These are phyloP conservation scores for Microctonus aethiopoides DNA, from an alignment of 2,888 invertebrate species.

Conservation along the genomic window DNA sequence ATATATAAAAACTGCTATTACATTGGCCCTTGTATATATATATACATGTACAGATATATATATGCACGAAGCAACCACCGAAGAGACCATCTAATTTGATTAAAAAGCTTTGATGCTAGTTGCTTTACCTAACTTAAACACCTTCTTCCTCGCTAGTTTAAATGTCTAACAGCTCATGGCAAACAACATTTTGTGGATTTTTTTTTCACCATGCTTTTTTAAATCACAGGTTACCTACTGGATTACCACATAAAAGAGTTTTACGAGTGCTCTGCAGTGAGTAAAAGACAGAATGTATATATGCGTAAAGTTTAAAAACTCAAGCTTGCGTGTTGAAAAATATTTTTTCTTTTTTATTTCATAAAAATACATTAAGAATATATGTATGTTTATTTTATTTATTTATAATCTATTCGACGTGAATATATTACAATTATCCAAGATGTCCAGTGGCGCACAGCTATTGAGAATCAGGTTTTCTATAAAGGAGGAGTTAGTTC, in stretches of 20 bases:
- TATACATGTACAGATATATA: neutral
- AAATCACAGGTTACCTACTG: slow-evolving; percentile 8
- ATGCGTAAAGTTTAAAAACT: neutral
- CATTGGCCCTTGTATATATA: slow-evolving; percentile 38
- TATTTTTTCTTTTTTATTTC: neutral
- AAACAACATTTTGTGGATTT: slow-evolving; percentile 39
- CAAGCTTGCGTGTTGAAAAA: neutral
- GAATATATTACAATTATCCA: slow-evolving; percentile 8
- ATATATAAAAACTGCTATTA: slow-evolving; percentile 48
- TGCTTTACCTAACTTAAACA: slow-evolving; percentile 25
- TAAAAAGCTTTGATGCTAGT: slow-evolving; percentile 48
- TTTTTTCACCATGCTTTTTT: slow-evolving; percentile 22
- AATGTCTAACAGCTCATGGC: slow-evolving; percentile 11
- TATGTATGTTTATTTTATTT: neutral
- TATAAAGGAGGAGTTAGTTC: neutral
- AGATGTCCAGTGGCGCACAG: neutral
- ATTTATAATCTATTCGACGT: neutral
- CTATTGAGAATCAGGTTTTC: slow-evolving; percentile 4
- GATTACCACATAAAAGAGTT: neutral
- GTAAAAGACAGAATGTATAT: too few relatives aligned
- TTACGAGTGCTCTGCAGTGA: too few relatives aligned
- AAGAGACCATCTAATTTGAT: slow-evolving; percentile 58
- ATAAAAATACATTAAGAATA: neutral
- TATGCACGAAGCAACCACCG: slow-evolving; percentile 48
- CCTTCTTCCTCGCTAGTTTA: neutral